A percentile compares a stretch with the other conserved stretches of the same genome.
Evolutionary conservation across 2,113 vertebrate species (phyloP).

Genomic region (Columba livia): DNA sequence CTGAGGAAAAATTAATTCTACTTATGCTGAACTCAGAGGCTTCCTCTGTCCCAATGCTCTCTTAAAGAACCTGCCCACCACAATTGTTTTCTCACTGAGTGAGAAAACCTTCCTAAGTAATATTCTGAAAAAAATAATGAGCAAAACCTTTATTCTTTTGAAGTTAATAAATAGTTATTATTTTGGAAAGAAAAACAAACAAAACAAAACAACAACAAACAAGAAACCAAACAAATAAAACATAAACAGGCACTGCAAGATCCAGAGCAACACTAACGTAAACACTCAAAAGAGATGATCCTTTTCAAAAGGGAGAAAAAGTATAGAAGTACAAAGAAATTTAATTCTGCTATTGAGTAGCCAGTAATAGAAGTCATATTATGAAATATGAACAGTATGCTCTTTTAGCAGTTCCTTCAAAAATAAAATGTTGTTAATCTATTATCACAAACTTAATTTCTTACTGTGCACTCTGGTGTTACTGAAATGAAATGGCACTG

Average conservation of each 20-base stretch:
- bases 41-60: background rate
- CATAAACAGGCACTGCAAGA: background rate
- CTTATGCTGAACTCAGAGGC: background rate
- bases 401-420: background rate
- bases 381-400: background rate
- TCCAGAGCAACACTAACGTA: background rate
- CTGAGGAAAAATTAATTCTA: background rate
- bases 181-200: accelerated
- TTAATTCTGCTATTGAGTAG: background rate
- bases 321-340: background rate
- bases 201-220: too few relatives aligned
- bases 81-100: background rate
- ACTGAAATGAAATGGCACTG: background rate
- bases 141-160: background rate
- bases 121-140: background rate
- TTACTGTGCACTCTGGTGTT: background rate
- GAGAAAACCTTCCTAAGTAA: background rate
- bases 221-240: background rate
- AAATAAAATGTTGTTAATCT: background rate
- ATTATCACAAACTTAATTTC: background rate
- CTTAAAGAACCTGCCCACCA: background rate
- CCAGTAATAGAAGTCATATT: background rate
- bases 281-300: background rate
- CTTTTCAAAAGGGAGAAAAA: background rate
- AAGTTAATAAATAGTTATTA: background rate